These are phyloP conservation scores for Tryphoninae sp. DNA, from an alignment of 2,888 invertebrate species.

Conservation along the genomic window DNA sequence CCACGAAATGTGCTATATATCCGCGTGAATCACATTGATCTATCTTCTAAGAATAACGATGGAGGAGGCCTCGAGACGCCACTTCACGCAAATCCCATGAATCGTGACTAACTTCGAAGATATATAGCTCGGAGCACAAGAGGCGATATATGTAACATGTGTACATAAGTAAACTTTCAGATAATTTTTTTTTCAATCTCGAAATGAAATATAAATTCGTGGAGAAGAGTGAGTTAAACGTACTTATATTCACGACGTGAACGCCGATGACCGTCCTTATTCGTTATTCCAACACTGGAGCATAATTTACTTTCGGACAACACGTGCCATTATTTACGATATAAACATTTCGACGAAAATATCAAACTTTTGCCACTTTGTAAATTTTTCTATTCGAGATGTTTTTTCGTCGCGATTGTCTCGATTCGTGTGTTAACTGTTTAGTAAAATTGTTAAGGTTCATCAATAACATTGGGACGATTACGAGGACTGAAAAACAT, in stretches of 20 bases:
- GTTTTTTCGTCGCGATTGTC: background rate
- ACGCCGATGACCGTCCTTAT: slow-evolving; percentile 35
- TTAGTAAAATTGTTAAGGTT: background rate
- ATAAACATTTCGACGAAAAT: background rate
- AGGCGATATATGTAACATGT: slow-evolving; percentile 3
- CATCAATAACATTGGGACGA: slow-evolving; percentile 4
- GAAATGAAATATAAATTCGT: slow-evolving; percentile 9
- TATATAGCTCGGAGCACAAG: slow-evolving; percentile 14
- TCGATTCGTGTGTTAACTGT: background rate
- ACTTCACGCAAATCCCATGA: slow-evolving; percentile 63
- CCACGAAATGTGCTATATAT: slow-evolving; percentile 43
- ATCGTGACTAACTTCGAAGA: slow-evolving; percentile 58
- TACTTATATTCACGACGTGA: slow-evolving; percentile 30
- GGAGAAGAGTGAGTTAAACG: slow-evolving; percentile 44
- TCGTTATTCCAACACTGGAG: slow-evolving; percentile 29
- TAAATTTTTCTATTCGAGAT: background rate
- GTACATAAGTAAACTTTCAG: slow-evolving; percentile 4
- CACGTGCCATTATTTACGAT: slow-evolving; percentile 20
- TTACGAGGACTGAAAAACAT: background rate
- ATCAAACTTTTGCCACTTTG: background rate
- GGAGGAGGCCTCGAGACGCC: slow-evolving; percentile 35
- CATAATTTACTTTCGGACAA: slow-evolving; percentile 18
- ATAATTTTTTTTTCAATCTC: background rate
- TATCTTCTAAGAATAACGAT: slow-evolving; percentile 68
- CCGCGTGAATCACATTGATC: slow-evolving; percentile 63